Evolutionary conservation across 2,888 invertebrate species (phyloP).

Genomic region (Mythimna pallens): DNA sequence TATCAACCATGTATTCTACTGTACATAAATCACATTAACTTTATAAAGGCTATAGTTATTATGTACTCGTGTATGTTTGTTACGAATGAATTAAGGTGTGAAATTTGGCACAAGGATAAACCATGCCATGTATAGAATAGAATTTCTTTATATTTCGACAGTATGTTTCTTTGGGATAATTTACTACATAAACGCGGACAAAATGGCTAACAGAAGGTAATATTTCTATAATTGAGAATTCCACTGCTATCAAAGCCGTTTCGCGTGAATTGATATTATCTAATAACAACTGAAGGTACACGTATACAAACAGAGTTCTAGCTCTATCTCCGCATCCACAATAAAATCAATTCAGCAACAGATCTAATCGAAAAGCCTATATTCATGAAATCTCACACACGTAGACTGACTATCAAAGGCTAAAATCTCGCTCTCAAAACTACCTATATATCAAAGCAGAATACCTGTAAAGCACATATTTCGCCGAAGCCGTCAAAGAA

Average conservation of each 20-base stretch:
- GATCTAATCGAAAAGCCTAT: constrained; percentile 3
- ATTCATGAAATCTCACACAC: constrained; percentile 5
- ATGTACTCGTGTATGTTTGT: too few relatives aligned
- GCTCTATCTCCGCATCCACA: background rate
- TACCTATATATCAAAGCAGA: background rate
- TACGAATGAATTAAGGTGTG: too few relatives aligned
- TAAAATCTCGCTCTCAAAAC: constrained; percentile 15
- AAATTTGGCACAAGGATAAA: too few relatives aligned
- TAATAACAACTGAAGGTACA: background rate
- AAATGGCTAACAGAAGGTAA: too few relatives aligned
- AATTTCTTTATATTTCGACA: too few relatives aligned
- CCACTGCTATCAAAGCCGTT: background rate
- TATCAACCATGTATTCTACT: too few relatives aligned
- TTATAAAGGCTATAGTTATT: too few relatives aligned
- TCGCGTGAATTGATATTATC: background rate
- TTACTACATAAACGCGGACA: too few relatives aligned
- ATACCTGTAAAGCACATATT: constrained; percentile 20
- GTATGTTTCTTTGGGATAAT: too few relatives aligned
- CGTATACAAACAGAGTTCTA: too few relatives aligned
- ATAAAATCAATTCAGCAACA: constrained; percentile 13
- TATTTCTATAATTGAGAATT: background rate
- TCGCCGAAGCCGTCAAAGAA: constrained; percentile 34
- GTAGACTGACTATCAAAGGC: constrained; percentile 33
- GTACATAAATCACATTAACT: too few relatives aligned
- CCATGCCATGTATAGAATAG: too few relatives aligned